phyloP scores from a whole-genome alignment of 2,113 vertebrate genomes.

The Thalassarche chlororhynchos region DNA sequence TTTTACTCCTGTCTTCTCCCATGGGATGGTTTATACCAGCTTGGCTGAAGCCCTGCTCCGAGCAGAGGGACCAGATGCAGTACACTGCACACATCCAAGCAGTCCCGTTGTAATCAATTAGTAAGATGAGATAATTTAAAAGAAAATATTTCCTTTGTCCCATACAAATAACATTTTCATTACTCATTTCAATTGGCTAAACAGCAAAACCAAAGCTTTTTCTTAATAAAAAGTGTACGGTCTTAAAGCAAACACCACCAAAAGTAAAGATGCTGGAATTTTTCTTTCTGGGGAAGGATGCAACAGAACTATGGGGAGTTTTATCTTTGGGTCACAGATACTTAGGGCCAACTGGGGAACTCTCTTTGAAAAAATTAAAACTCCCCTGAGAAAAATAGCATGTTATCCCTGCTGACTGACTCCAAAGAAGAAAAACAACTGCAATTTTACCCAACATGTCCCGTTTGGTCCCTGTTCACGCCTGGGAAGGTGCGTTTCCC shows the following conservation, averaged over 20 bases:
- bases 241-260: not conserved
- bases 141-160: not conserved
- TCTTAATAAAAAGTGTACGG: not conserved
- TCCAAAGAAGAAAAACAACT: not conserved
- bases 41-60: not conserved
- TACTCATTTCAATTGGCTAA: slow-evolving; percentile 20
- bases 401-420: not conserved
- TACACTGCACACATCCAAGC: not conserved
- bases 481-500: not conserved
- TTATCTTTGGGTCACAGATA: not conserved
- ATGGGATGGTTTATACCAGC: not conserved
- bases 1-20: not conserved
- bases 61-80: not conserved
- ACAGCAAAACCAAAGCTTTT: not conserved
- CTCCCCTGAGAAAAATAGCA: not conserved
- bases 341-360: not conserved
- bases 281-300: not conserved
- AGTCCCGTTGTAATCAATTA: not conserved
- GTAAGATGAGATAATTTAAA: slow-evolving; percentile 9
- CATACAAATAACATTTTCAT: not conserved
- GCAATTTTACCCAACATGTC: not conserved
- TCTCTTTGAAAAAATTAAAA: not conserved
- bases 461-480: not conserved
- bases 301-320: not conserved
- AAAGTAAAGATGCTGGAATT: not conserved